Conservation (phyloP, 2,113 vertebrate genomes). For the Boulengeromyrus knoepffleri region DNA sequence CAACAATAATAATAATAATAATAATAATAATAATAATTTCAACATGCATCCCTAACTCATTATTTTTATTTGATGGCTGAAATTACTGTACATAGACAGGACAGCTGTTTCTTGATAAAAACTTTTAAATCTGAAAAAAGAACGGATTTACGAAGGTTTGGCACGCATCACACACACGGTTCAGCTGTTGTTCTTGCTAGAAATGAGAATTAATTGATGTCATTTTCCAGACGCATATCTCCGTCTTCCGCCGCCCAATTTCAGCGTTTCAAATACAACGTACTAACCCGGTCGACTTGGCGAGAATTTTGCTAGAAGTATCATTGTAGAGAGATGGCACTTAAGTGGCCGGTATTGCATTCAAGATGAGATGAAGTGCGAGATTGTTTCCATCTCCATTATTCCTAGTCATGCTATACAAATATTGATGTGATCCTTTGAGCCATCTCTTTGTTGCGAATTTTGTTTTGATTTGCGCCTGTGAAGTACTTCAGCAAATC, state of each 20-base stretch:
- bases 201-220: not conserved
- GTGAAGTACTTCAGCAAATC: slow-evolving; percentile 78
- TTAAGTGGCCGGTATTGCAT: slow-evolving; percentile 75
- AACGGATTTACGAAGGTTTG: not conserved
- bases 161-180: not conserved
- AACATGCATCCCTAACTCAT: not conserved
- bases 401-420: slow-evolving; percentile 98
- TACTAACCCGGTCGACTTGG: slow-evolving; percentile 59
- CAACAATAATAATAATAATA: not conserved
- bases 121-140: not conserved
- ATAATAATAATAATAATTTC: slow-evolving; percentile 1
- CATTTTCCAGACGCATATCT: not conserved
- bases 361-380: slow-evolving; percentile 75
- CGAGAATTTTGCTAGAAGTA: slow-evolving; percentile 56
- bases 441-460: slow-evolving; percentile 75
- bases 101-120: not conserved
- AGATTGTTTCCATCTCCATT: slow-evolving; percentile 81
- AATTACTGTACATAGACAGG: not conserved
- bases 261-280: slow-evolving; percentile 55
- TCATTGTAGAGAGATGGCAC: slow-evolving; percentile 66
- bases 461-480: slow-evolving; percentile 73
- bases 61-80: not conserved
- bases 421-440: slow-evolving; percentile 98
- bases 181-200: not conserved
- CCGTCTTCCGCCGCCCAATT: not conserved